phyloP scores from a whole-genome alignment of 2,113 vertebrate genomes.

The Psophia crepitans region DNA sequence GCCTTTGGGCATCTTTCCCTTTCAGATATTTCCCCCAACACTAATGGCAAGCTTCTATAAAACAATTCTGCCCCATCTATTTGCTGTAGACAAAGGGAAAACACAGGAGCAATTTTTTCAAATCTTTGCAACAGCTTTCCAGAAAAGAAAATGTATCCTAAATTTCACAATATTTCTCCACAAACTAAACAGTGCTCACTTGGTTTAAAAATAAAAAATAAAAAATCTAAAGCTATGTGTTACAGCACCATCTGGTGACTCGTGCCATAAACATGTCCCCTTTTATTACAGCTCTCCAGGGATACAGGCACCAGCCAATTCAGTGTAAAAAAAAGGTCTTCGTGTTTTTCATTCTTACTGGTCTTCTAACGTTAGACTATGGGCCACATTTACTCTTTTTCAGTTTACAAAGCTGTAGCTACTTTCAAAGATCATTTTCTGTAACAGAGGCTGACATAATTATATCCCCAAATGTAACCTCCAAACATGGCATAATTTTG shows the following conservation, averaged over 20 bases:
- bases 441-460: background rate
- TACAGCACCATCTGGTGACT: conserved; percentile 64
- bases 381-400: background rate
- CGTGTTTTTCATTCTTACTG: background rate
- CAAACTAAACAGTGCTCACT: background rate
- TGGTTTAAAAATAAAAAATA: background rate
- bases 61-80: background rate
- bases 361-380: background rate
- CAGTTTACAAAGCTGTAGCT: background rate
- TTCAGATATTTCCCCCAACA: background rate
- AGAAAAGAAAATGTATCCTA: background rate
- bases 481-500: background rate
- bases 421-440: background rate
- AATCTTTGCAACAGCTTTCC: background rate
- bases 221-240: background rate
- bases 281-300: background rate
- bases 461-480: background rate
- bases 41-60: background rate
- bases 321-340: background rate
- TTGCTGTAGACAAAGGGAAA: background rate
- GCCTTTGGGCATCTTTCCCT: background rate
- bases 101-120: background rate
- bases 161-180: background rate
- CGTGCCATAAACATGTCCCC: background rate
- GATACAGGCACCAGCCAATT: background rate